Conservation (phyloP, 2,797 vertebrate species). For the Orestias chungarensis region DNA sequence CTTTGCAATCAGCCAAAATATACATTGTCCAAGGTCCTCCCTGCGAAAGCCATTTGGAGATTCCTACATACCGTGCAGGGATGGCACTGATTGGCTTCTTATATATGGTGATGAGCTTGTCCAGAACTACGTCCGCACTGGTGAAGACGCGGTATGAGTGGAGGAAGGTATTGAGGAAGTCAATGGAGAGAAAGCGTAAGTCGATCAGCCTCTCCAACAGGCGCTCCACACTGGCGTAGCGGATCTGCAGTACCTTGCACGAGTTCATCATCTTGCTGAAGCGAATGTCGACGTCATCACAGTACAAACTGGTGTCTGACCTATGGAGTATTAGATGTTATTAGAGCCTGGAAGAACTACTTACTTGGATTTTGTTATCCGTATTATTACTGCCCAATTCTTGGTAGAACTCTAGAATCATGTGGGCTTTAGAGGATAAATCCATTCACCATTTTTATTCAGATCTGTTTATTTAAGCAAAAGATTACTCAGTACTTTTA, state of each 20-base stretch:
- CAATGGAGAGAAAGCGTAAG: constrained; percentile 96
- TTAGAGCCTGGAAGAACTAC: constrained; percentile 17
- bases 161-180: constrained; percentile 98
- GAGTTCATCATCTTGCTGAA: constrained; percentile 99
- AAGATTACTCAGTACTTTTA: no score
- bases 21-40: neutral
- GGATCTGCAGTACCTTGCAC: constrained; percentile 98
- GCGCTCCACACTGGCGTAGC: constrained; percentile 95
- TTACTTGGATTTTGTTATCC: constrained; percentile 1
- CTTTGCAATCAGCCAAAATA: neutral
- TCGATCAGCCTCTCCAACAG: constrained; percentile 94
- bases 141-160: constrained; percentile 98
- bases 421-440: constrained; percentile 4
- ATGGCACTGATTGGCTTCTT: constrained; percentile 96
- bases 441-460: neutral
- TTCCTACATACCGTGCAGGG: constrained; percentile 87
- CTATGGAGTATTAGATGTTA: constrained; percentile 68
- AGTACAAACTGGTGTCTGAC: constrained; percentile 95
- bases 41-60: neutral
- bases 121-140: constrained; percentile 88
- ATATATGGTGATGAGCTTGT: constrained; percentile 97
- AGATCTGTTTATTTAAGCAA: constrained; percentile 2
- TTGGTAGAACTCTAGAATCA: neutral
- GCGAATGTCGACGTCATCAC: constrained; percentile 96
- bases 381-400: neutral